phyloP scores from a whole-genome alignment of 2,113 vertebrate species.

The Montifringilla adamsi region DNA sequence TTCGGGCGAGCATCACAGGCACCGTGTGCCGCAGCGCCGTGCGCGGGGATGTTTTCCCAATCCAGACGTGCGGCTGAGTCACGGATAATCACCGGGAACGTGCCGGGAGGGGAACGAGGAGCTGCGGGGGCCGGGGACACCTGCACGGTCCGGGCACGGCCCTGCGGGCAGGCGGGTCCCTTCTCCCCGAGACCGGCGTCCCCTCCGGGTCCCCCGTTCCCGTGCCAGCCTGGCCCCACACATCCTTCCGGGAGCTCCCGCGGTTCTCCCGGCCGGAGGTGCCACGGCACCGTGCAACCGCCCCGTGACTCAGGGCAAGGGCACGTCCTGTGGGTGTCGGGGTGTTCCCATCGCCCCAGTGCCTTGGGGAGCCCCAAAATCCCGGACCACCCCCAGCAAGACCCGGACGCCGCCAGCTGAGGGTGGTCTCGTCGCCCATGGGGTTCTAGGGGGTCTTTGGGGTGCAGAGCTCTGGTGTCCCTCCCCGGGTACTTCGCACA shows the following conservation, averaged over 20 bases:
- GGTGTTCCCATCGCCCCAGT: not conserved
- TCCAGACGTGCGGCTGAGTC: slow-evolving; percentile 56
- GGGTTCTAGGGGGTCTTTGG: not conserved
- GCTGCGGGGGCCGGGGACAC: not conserved
- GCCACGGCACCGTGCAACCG: not conserved
- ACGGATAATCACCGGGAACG: slow-evolving; percentile 31
- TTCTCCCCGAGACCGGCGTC: rapidly evolving
- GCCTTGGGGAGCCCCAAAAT: not conserved
- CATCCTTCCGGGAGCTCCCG: not conserved
- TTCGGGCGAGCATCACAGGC: not conserved
- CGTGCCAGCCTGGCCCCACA: not conserved
- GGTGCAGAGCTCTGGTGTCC: not conserved
- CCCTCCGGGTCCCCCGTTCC: not conserved
- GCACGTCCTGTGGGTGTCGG: not conserved
- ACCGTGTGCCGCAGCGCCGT: not conserved
- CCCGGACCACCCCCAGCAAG: not conserved
- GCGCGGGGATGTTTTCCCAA: slow-evolving; percentile 20
- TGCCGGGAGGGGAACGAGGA: not conserved
- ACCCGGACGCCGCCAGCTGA: rapidly evolving
- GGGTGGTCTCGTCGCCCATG: rapidly evolving
- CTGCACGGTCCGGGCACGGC: not conserved
- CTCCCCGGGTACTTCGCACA: not conserved
- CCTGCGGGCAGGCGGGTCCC: too few species aligned
- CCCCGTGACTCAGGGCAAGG: not conserved
- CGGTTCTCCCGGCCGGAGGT: not conserved